Percentiles rank a stretch among this genome's conserved stretches.
Conservation (phyloP, 2,113 vertebrate species). For the Rhodinocichla rosea region DNA sequence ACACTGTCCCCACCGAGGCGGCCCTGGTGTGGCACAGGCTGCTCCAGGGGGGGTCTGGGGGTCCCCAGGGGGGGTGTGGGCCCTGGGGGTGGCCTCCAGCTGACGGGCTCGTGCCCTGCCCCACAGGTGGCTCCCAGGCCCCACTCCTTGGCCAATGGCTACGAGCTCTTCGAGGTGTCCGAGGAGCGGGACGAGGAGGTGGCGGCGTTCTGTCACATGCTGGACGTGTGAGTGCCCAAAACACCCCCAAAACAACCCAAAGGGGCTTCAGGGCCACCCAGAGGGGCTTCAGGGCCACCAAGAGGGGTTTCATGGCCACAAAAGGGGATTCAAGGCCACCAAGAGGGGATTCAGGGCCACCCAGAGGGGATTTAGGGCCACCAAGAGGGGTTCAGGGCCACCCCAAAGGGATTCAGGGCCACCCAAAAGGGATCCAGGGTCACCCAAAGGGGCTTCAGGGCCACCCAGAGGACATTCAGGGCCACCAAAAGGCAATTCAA, state of each 20-base stretch:
- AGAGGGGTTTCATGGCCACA: not conserved
- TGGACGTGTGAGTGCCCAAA: conserved; percentile 85
- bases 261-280: fast-evolving
- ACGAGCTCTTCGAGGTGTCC: conserved; percentile 92
- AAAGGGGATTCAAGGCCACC: not conserved
- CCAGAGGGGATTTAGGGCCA: too few species aligned
- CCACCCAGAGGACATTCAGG: not conserved
- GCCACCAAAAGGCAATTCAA: not conserved
- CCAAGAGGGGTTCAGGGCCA: not conserved
- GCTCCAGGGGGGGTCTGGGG: not conserved
- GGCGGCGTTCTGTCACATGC: conserved; percentile 95
- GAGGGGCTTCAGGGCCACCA: too few species aligned
- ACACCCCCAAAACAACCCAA: fast-evolving
- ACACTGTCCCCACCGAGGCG: fast-evolving
- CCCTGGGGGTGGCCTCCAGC: fast-evolving
- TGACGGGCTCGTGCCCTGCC: not conserved
- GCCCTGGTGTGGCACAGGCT: fast-evolving
- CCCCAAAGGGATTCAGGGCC: not conserved
- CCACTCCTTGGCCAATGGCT: conserved; percentile 75
- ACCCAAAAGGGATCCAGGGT: too few species aligned
- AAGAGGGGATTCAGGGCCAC: not conserved
- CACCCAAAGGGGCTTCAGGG: not conserved
- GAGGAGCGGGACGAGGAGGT: conserved; percentile 96
- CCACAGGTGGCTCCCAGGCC: conserved; percentile 69
- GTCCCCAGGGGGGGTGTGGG: not conserved